These are phyloP conservation scores for Pteronura brasiliensis DNA, from an alignment of 2,113 vertebrate species.

Conservation along the genomic window DNA sequence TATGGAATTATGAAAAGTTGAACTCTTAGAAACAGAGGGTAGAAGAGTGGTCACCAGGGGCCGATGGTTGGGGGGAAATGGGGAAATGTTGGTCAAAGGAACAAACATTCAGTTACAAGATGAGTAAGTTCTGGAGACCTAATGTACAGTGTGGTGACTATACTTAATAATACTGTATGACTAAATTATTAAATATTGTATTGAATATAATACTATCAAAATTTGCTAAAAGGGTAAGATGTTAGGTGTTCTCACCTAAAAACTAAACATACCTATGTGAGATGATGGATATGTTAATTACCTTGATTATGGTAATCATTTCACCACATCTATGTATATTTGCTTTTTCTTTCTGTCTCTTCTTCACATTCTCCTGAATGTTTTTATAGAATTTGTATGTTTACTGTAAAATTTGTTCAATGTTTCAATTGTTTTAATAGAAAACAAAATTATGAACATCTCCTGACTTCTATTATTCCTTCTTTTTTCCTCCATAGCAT, in stretches of 20 bases:
- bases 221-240: not conserved
- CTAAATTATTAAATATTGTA: not conserved
- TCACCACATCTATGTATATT: not conserved
- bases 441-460: not conserved
- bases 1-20: not conserved
- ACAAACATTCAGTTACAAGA: not conserved
- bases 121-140: not conserved
- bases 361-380: not conserved
- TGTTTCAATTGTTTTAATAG: not conserved
- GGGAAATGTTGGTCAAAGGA: not conserved
- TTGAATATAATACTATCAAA: not conserved
- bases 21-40: not conserved
- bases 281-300: not conserved
- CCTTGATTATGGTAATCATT: not conserved
- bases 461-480: not conserved
- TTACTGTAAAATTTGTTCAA: not conserved
- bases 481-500: not conserved
- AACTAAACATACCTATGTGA: not conserved
- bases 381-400: not conserved
- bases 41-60: not conserved
- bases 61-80: not conserved
- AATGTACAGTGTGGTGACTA: not conserved
- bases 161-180: not conserved
- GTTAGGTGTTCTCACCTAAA: not conserved
- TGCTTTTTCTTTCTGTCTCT: not conserved